Evolutionary conservation across 1,140 invertebrate species (phyloP).

Genomic region (Mactra quadrangularis): DNA sequence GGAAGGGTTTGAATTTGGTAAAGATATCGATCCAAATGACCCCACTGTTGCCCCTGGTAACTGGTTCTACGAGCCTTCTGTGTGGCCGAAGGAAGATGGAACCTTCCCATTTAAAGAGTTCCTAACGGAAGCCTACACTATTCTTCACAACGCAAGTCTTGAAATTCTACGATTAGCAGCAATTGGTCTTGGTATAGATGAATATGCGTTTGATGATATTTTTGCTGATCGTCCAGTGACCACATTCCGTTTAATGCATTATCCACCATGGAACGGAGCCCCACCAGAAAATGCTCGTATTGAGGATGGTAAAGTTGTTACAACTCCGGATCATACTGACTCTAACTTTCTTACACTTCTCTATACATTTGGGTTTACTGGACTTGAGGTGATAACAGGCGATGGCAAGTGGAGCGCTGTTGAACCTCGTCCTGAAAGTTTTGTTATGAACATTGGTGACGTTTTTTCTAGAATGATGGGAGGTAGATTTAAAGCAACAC

Average conservation of each 20-base stretch:
- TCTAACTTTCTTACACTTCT: slow-evolving; percentile 67
- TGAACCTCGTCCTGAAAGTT: slow-evolving; percentile 55
- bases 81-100: slow-evolving; percentile 69
- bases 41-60: slow-evolving; percentile 56
- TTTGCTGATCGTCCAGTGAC: slow-evolving; percentile 68
- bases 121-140: slow-evolving; percentile 54
- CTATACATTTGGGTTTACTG: slow-evolving; percentile 55
- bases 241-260: slow-evolving; percentile 72
- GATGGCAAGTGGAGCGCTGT: slow-evolving; percentile 61
- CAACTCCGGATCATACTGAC: slow-evolving; percentile 67
- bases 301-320: slow-evolving; percentile 66
- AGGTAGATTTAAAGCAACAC: slow-evolving; percentile 65
- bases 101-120: slow-evolving; percentile 65
- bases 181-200: slow-evolving; percentile 66
- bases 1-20: slow-evolving; percentile 71
- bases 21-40: slow-evolving; percentile 58
- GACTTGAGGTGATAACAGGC: slow-evolving; percentile 58
- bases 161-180: slow-evolving; percentile 65
- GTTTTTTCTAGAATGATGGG: slow-evolving; percentile 62
- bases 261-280: slow-evolving; percentile 63
- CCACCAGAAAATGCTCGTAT: slow-evolving; percentile 53
- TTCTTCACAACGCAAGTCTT: slow-evolving; percentile 49
- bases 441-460: slow-evolving; percentile 68
- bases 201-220: slow-evolving; percentile 68
- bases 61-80: slow-evolving; percentile 68